A percentile compares a stretch with the other conserved stretches of the same genome.
phyloP scores from a whole-genome alignment of 2,113 vertebrate genomes.

The Aegotheles bennettii region DNA sequence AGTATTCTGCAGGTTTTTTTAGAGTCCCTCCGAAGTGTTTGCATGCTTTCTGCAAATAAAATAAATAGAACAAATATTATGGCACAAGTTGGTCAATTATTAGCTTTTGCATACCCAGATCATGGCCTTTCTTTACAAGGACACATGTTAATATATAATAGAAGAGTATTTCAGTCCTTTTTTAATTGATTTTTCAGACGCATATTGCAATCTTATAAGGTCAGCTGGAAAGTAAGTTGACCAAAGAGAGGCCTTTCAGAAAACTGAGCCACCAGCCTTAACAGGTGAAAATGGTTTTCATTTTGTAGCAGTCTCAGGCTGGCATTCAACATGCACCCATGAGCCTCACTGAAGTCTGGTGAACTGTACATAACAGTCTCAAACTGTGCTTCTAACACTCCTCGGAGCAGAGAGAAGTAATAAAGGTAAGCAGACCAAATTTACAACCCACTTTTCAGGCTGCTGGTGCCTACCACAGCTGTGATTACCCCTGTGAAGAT shows the following conservation, averaged over 20 bases:
- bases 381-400: background rate
- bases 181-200: conserved; percentile 30
- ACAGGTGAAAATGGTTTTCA: background rate
- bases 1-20: background rate
- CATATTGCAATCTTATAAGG: background rate
- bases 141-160: conserved; percentile 64
- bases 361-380: background rate
- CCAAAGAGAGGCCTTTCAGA: background rate
- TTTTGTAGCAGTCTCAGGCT: background rate
- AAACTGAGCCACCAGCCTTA: background rate
- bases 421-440: background rate
- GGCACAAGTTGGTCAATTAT: conserved; percentile 62
- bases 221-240: background rate
- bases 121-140: conserved; percentile 21
- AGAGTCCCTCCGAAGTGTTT: background rate
- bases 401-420: background rate
- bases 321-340: background rate
- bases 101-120: conserved; percentile 48
- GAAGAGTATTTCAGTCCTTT: conserved; percentile 22
- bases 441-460: background rate
- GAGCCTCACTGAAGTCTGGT: background rate
- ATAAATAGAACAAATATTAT: conserved; percentile 51
- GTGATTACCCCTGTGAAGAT: background rate
- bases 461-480: background rate
- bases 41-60: conserved; percentile 12